phyloP scores from a whole-genome alignment of 1,140 invertebrate genomes.

The Scaptodrosophila lebanonensis region DNA sequence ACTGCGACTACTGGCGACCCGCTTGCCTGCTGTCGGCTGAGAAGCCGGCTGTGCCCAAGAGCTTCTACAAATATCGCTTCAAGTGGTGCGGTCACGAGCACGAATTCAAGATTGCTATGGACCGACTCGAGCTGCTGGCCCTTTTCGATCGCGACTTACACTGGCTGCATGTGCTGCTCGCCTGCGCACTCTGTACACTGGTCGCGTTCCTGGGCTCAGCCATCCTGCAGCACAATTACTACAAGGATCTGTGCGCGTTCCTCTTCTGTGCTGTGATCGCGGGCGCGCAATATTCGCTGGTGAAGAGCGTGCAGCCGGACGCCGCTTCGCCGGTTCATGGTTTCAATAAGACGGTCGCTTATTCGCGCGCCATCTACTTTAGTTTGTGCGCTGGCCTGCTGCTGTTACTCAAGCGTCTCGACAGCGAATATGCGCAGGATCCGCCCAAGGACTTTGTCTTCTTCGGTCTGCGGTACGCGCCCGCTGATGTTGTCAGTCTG shows the following conservation, averaged over 20 bases:
- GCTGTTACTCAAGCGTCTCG: slow-evolving; percentile 64
- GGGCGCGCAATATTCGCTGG: slow-evolving; percentile 96
- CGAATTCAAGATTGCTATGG: slow-evolving; percentile 89
- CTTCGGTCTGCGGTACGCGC: slow-evolving; percentile 87
- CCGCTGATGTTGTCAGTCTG: slow-evolving; percentile 82
- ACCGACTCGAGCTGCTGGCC: slow-evolving; percentile 93
- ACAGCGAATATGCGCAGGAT: slow-evolving; percentile 38
- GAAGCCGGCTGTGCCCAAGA: slow-evolving; percentile 80
- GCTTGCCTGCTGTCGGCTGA: slow-evolving; percentile 62
- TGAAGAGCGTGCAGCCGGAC: slow-evolving; percentile 99
- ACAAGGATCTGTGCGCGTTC: slow-evolving; percentile 94
- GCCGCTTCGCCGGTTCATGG: slow-evolving; percentile 98
- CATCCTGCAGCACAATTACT: slow-evolving; percentile 90
- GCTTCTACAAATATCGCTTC: slow-evolving; percentile 91
- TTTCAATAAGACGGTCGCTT: slow-evolving; percentile 97
- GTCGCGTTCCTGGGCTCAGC: slow-evolving; percentile 91
- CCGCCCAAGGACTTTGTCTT: slow-evolving; percentile 75
- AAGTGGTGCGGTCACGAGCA: slow-evolving; percentile 80
- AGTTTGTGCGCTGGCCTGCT: slow-evolving; percentile 86
- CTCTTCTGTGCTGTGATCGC: slow-evolving; percentile 98
- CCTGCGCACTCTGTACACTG: slow-evolving; percentile 89
- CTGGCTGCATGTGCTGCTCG: slow-evolving; percentile 89
- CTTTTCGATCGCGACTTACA: slow-evolving; percentile 95
- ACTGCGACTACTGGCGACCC: slow-evolving; percentile 71
- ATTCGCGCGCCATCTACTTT: slow-evolving; percentile 96